Percentiles rank a stretch among this genome's conserved stretches.
Conservation (phyloP, 2,888 invertebrate genomes). For the Diarsia rubi region DNA sequence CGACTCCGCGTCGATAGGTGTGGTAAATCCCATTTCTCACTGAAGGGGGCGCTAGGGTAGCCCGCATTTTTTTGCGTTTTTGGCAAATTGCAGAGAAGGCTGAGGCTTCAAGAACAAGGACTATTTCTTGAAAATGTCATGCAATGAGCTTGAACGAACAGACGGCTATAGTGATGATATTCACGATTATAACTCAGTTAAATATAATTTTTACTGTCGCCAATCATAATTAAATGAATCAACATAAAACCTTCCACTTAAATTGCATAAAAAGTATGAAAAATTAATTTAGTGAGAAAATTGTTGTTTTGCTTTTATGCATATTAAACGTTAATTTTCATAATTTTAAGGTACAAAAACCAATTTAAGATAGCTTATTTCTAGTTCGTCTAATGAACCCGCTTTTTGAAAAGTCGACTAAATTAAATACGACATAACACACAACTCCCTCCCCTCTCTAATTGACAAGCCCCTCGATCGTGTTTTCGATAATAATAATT, state of each 20-base stretch:
- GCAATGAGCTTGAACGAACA: not conserved
- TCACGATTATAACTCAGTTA: not conserved
- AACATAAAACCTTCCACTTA: not conserved
- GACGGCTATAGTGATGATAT: not conserved
- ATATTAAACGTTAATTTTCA: not conserved
- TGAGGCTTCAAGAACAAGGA: no score
- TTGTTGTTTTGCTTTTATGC: not conserved
- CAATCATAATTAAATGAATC: not conserved
- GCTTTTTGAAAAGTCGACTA: not conserved
- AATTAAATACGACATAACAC: not conserved
- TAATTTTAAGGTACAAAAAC: not conserved
- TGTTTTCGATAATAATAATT: conserved; percentile 6
- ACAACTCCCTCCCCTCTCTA: not conserved
- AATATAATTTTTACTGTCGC: not conserved
- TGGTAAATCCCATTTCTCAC: not conserved
- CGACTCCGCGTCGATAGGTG: not conserved
- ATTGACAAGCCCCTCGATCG: not conserved
- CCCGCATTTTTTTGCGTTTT: not conserved
- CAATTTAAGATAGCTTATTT: not conserved
- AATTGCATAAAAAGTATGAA: not conserved
- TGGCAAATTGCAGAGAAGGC: not conserved
- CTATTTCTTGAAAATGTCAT: not conserved
- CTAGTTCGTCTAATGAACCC: not conserved
- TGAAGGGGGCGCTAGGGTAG: not conserved
- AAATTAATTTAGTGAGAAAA: not conserved